Percentiles rank a stretch among this genome's conserved stretches.
These are phyloP conservation scores for Craseonycteris thonglongyai DNA, from an alignment of 2,113 vertebrate genomes.

Conservation along the genomic window DNA sequence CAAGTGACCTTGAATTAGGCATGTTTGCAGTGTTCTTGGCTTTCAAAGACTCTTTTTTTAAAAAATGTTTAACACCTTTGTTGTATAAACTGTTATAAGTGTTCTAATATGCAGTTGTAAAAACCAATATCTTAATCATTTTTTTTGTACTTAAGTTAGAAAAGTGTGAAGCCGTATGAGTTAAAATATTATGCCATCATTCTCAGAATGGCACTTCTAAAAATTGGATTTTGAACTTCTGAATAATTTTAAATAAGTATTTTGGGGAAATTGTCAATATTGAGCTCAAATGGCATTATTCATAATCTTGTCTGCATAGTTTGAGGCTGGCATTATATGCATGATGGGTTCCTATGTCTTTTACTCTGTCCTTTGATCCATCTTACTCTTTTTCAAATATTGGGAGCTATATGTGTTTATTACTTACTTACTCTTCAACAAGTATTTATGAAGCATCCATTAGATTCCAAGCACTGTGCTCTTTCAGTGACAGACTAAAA, in stretches of 20 bases:
- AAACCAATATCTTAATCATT: background rate
- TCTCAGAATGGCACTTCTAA: background rate
- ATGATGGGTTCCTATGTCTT: background rate
- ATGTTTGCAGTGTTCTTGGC: constrained; percentile 14
- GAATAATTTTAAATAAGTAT: background rate
- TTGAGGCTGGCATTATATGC: background rate
- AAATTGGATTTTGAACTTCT: background rate
- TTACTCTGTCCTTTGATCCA: background rate
- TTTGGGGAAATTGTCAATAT: background rate
- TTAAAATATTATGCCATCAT: background rate
- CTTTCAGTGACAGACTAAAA: background rate
- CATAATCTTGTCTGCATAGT: background rate
- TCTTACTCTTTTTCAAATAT: background rate
- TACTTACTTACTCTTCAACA: background rate
- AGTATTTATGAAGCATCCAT: background rate
- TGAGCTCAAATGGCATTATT: background rate
- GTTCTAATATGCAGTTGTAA: constrained; percentile 32
- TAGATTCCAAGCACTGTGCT: background rate
- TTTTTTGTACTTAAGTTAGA: constrained; percentile 7
- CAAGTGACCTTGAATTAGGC: constrained; percentile 12
- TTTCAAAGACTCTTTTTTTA: constrained; percentile 2
- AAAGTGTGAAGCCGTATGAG: background rate
- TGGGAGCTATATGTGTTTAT: background rate
- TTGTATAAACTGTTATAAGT: background rate
- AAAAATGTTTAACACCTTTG: background rate